Evolutionary conservation across 2,113 vertebrate species (phyloP), one percentile per base, ranked within the genome.

Genomic region (Rhabdomys dilectus): DNA sequence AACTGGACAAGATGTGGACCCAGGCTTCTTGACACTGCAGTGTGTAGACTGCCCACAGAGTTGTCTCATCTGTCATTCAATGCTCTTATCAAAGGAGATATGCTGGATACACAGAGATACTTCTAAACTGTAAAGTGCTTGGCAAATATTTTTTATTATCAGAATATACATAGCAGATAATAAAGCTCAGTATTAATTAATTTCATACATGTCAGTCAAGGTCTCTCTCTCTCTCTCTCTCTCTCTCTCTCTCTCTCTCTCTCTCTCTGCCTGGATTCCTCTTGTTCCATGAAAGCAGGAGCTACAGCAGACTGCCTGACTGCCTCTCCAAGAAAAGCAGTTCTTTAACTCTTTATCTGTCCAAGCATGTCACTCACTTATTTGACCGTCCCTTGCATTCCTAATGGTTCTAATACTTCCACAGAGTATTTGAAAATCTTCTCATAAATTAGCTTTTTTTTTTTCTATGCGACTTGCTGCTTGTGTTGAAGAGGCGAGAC

Each of bases 131-230:
- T 16, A 75, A 77, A 97, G 68, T 78, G 56, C 75, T 93, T 24
- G 1, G n/a, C 29, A 96, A 94, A 94, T 77, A 88, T 68, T 78
- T 85, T 80, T 96, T 94, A 90, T 80, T 93, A 31, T 76, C 87
- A 88, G 75, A 39, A n/a, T 91, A 21, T 19, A 80, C 34, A 64
- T 31, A 64, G n/a, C 39, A 85, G 81, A 60, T 80, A 91, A 91
- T 66, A 90, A 68, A 58, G 39, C 4, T 1, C 16, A 58, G 22
- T 70, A 51, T 85, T 80, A 84, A 80, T 91, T 88, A 68, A 68
- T 68, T 76, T 29, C 21, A 42, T 56, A 56, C 12, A 34, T 82
- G 64, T 96, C 31, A n/a, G 70, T 92, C 42, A 75, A 88, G 21
- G 42, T 9, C 60, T 60, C 13, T 58, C 7, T 39, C 62, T 72